Evolutionary conservation across 1,140 invertebrate species (phyloP), one percentile per base, ranked within the genome.

Genomic region (Pachypeltis micranthus): DNA sequence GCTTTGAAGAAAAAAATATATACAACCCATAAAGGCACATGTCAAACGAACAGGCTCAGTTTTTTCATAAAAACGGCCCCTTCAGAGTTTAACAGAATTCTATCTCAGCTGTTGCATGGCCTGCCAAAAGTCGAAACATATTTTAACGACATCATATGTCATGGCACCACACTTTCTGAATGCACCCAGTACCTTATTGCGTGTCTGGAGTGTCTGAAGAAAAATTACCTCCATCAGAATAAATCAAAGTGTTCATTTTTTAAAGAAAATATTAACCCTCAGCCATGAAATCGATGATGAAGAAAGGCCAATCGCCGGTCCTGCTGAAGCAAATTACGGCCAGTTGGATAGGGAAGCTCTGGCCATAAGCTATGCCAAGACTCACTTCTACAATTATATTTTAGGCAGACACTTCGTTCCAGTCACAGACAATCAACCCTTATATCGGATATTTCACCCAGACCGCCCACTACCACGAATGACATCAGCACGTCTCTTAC

Each of bases 401-500:
- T 39, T 39, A 10, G 31, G 31, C 31, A 7, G 31, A 54, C 14
- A 24, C 14, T 54, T 54, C 23, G 14, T 14, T 14, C 47, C 21
- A 10, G 23, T 54, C 23, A 39, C 34, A n/a, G 34, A 39, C 34
- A 10, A 39, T n/a, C 7, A 10, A n/a, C 7, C 34, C 34, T 39
- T 39, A 39, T n/a, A n/a, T n/a, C n/a, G n/a, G n/a, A n/a, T n/a
- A 44, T 61, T 64, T 44, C 66, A 70, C 25, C 61, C 68, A 28
- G 68, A 73, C 14, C 69, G 69, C 56, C 61, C 66, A 26, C 61
- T 74, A 51, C 73, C 71, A 31, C 47, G 61, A 24, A 64, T 69
- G 34, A 63, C 69, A 16, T 67, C 73, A 12, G 66, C 27, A 47
- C 27, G 74, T 29, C 24, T 77, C n/a, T 73, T 72, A 54, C 65